These are phyloP conservation scores for Rhingia rostrata DNA, from an alignment of 2,888 invertebrate genomes.

Conservation along the genomic window DNA sequence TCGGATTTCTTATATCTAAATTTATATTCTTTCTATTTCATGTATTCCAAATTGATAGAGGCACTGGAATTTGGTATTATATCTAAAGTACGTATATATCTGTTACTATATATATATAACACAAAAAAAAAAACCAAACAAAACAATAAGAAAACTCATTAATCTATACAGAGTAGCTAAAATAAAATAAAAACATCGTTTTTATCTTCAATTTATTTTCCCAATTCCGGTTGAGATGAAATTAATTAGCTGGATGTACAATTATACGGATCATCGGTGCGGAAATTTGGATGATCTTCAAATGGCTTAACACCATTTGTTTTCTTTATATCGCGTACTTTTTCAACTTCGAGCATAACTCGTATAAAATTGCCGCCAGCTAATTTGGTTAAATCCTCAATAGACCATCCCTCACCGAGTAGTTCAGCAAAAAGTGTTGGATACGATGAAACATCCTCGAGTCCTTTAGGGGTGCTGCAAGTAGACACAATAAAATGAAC, in stretches of 20 bases:
- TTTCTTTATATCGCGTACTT: slow-evolving; percentile 88
- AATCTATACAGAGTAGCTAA: not conserved
- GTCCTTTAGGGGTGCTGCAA: slow-evolving; percentile 90
- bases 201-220: slow-evolving; percentile 41
- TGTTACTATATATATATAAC: slow-evolving; percentile 20
- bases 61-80: slow-evolving; percentile 74
- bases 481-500: slow-evolving; percentile 22
- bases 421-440: slow-evolving; percentile 91
- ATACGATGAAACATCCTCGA: slow-evolving; percentile 91
- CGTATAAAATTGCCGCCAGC: slow-evolving; percentile 90
- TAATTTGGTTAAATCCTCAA: slow-evolving; percentile 90
- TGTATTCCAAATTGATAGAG: slow-evolving; percentile 70
- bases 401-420: slow-evolving; percentile 90
- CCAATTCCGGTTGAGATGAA: slow-evolving; percentile 76
- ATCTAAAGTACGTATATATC: slow-evolving; percentile 64
- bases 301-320: slow-evolving; percentile 88
- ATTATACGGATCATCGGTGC: slow-evolving; percentile 83
- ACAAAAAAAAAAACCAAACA: slow-evolving; percentile 6
- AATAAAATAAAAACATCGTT: slow-evolving; percentile 15
- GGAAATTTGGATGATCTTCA: slow-evolving; percentile 86
- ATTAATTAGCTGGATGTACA: slow-evolving; percentile 83
- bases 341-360: slow-evolving; percentile 87
- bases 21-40: slow-evolving; percentile 22
- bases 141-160: slow-evolving; percentile 18
- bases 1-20: not conserved